These are phyloP conservation scores for Podiceps cristatus DNA, from an alignment of 2,113 vertebrate species.

Conservation along the genomic window DNA sequence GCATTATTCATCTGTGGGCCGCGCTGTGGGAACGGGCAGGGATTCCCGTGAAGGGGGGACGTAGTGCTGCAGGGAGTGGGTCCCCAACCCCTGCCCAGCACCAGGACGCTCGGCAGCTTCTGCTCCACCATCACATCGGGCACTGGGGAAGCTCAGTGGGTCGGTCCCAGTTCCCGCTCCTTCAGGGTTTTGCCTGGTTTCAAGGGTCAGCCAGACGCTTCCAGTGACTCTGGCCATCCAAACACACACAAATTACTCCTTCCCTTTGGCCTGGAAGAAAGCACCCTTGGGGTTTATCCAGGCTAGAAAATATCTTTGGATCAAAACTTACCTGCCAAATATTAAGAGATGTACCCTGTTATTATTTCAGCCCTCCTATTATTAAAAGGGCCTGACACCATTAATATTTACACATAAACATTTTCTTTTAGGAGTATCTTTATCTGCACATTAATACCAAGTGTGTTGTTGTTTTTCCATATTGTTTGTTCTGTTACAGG, in stretches of 20 bases:
- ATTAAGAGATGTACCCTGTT: not conserved
- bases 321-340: not conserved
- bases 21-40: not conserved
- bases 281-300: accelerated
- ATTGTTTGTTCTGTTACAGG: not conserved
- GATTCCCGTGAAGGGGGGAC: not conserved
- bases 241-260: not conserved
- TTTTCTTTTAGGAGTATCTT: not conserved
- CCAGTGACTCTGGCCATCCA: not conserved
- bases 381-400: not conserved
- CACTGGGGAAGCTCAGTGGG: not conserved
- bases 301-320: not conserved
- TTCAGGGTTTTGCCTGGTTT: not conserved
- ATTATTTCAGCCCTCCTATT: not conserved
- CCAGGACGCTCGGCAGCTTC: not conserved
- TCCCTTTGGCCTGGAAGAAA: not conserved
- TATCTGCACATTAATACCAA: not conserved
- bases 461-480: not conserved
- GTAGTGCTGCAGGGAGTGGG: accelerated
- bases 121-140: not conserved
- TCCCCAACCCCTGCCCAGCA: not conserved
- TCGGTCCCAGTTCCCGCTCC: accelerated
- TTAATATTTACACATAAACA: not conserved
- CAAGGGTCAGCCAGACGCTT: not conserved
- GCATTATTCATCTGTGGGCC: not conserved